Evolutionary conservation across 2,113 vertebrate genomes (phyloP), one percentile per base, ranked within the genome.

Genomic region (Lagenorhynchus albirostris): DNA sequence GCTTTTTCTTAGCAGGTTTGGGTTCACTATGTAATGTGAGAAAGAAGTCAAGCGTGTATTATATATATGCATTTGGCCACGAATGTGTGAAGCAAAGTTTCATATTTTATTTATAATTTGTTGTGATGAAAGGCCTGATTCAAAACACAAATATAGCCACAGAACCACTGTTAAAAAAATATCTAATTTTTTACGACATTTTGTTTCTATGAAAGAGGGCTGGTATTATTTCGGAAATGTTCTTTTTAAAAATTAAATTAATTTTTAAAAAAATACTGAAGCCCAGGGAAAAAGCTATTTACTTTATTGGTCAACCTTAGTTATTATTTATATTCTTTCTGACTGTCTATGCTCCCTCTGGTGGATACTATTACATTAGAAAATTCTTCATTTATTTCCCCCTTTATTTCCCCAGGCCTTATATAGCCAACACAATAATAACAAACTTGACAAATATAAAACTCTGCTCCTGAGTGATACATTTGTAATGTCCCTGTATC

Each of bases 81-180:
- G 58, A 82, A 81, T 44, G 31, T 62, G 4, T 60, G 44, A 95
- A 83, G 63, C 47, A 58, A 94, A 95, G 6, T 33, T 91, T 96
- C 71, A 91, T 85, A 77, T 93, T 96, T 97, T 88, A 97, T 94
- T 94, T 96, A 92, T 91, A 38, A 92, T 79, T 85, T 94, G 76
- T 73, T 94, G 88, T 77, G 81, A 88, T 82, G n/a, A 93, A 95
- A 93, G 21, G 0, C 25, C 31, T 76, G 81, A 94, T 89, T 97
- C 58, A 91, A 93, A 91, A 80, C 77, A 95, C 36, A 87, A 93
- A 93, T 73, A 87, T 8, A 81, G 84, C 83, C 25, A 36, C 62
- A 86, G 41, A 83, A 53, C 21, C 15, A 26, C 21, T 94, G 58
- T 74, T 92, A 33, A 80, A 41, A 70, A 76, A 95, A 90, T 33